Evolutionary conservation across 2,113 vertebrate genomes (phyloP), one percentile per base, ranked within the genome.

Genomic region (Sapajus apella): DNA sequence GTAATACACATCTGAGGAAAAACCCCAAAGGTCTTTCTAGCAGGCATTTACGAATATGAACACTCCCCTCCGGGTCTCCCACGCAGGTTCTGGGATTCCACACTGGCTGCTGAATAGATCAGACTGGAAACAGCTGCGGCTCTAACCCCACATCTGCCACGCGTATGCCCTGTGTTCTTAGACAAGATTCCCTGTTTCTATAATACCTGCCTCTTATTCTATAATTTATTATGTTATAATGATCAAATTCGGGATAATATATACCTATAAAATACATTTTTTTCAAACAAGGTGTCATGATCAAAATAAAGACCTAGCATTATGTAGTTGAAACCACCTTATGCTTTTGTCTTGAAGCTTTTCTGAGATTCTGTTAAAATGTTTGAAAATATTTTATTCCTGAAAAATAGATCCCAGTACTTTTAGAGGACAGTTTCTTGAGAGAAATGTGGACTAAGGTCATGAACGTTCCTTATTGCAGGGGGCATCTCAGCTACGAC

Each of bases 41-140:
- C 2, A 32, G 77, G 25, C 2, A 0, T 35, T 40, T 21, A 17
- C 43, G 58, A 55, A 17, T 3, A 5, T 25, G 12, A 35, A 6
- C 21, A 5, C 37, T 45, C 14, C 35, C 13, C 40, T 9, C 12
- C 17, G 8, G 11, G 0, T 43, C 52, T 27, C 32, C 27, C 16
- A 35, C 2, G 10, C 18, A 12, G 18, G 7, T 10, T 21, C 40
- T 23, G 3, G 45, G 37, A 20, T 11, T 2, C 79, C 37, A 18
- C 0, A 0, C 1, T 5, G 25, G 5, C 88, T 58, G 30, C 6
- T 8, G 4, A 21, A 7, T 35, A 23, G 0, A 30, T 9, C 1
- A 0, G 64, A 25, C 13, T 7, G 21, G 56, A 56, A 32, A 37
- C 10, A 5, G 14, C 20, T 32, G 30, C 0, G n/a, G 2, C 3